phyloP scores from a whole-genome alignment of 2,888 invertebrate species.

The Mamestra brassicae region DNA sequence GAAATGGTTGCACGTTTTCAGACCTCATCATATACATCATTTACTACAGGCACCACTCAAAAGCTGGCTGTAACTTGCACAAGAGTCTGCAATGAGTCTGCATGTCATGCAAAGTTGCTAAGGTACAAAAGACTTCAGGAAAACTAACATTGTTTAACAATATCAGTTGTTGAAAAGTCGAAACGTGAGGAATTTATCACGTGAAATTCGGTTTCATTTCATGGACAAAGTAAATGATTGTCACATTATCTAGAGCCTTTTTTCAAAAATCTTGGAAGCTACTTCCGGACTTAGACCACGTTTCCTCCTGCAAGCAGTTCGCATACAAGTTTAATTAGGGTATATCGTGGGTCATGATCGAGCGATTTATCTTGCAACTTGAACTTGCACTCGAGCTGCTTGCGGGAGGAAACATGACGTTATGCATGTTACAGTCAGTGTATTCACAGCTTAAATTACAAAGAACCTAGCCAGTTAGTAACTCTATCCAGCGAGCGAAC shows the following conservation, averaged over 20 bases:
- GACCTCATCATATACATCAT: conserved; percentile 2
- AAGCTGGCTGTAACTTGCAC: not conserved
- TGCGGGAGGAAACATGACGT: too few relatives aligned
- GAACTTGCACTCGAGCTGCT: too few relatives aligned
- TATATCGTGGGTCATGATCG: too few relatives aligned
- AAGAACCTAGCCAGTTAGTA: conserved; percentile 8
- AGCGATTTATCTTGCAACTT: too few relatives aligned
- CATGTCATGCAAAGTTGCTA: not conserved
- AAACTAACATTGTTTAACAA: not conserved
- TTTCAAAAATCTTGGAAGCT: too few relatives aligned
- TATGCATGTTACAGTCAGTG: not conserved
- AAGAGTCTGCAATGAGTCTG: not conserved
- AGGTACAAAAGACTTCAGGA: not conserved
- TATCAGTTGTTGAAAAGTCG: not conserved
- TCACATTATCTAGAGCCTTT: too few relatives aligned
- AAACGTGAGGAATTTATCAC: not conserved
- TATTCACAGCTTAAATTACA: not conserved
- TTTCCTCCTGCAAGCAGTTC: not conserved
- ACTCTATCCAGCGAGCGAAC: conserved; percentile 16
- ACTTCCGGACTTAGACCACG: too few relatives aligned
- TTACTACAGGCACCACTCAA: not conserved
- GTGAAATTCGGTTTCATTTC: not conserved
- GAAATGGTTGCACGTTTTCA: conserved; percentile 2
- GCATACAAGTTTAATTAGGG: not conserved
- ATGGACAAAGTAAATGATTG: too few relatives aligned